These are phyloP conservation scores for Microtus pennsylvanicus DNA, from an alignment of 2,113 vertebrate species.

Conservation along the genomic window DNA sequence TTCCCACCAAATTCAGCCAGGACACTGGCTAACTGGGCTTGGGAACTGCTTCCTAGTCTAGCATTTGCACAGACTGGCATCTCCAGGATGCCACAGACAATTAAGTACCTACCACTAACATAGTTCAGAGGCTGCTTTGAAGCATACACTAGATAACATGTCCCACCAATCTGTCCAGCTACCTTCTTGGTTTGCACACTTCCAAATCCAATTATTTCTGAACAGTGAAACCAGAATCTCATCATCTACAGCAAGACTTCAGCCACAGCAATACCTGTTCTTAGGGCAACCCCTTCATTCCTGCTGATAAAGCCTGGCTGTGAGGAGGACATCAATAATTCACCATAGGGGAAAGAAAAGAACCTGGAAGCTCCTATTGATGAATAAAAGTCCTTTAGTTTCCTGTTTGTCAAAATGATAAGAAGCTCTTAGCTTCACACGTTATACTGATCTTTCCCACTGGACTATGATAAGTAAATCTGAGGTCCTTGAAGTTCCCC, in stretches of 20 bases:
- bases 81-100: neutral
- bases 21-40: neutral
- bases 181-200: neutral
- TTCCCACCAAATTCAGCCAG: neutral
- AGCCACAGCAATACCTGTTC: neutral
- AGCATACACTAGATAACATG: neutral
- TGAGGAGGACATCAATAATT: neutral
- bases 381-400: neutral
- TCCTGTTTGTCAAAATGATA: neutral
- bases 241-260: slow-evolving; percentile 23
- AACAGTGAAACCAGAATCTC: slow-evolving; percentile 21
- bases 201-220: slow-evolving; percentile 26
- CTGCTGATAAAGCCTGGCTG: neutral
- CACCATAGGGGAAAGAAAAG: neutral
- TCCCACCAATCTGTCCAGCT: neutral
- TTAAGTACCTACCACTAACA: neutral
- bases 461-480: neutral
- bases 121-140: neutral
- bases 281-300: neutral
- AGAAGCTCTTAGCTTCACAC: neutral
- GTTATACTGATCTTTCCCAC: neutral
- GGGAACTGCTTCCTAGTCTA: neutral
- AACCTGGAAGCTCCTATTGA: too few species aligned
- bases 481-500: neutral
- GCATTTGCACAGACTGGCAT: neutral